Percentiles rank a stretch among this genome's conserved stretches.
These are phyloP conservation scores for Ladona fulva DNA, from an alignment of 1,140 invertebrate species.

Conservation along the genomic window DNA sequence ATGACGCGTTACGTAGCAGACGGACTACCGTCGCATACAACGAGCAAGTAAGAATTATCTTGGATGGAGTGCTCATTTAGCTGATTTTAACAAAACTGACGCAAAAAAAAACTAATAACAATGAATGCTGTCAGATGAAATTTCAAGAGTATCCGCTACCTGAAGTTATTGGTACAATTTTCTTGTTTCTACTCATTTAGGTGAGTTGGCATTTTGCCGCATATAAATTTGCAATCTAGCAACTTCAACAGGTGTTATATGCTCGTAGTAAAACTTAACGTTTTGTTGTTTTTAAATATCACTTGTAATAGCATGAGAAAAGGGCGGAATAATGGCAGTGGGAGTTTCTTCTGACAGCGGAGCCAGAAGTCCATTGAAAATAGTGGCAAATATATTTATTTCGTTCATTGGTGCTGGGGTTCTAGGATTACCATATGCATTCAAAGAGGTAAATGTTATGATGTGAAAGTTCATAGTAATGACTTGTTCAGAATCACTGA, in stretches of 20 bases:
- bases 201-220: not conserved
- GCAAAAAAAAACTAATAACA: not conserved
- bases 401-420: constrained; percentile 41
- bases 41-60: no score
- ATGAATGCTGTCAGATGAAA: not conserved
- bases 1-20: not conserved
- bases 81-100: not conserved
- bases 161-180: not conserved
- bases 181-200: not conserved
- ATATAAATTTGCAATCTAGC: not conserved
- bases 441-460: constrained; percentile 33
- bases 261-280: not conserved
- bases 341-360: not conserved
- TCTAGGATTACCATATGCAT: constrained; percentile 38
- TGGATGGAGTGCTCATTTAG: no score
- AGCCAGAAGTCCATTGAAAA: constrained; percentile 32
- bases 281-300: not conserved
- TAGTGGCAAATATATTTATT: constrained; percentile 41
- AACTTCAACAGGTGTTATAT: not conserved
- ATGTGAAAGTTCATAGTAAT: not conserved
- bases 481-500: not conserved
- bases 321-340: not conserved
- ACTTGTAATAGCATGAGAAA: not conserved
- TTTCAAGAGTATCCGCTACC: not conserved
- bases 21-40: not conserved